Evolutionary conservation across 1,140 invertebrate genomes (phyloP).

Genomic region (Hyles euphorbiae): DNA sequence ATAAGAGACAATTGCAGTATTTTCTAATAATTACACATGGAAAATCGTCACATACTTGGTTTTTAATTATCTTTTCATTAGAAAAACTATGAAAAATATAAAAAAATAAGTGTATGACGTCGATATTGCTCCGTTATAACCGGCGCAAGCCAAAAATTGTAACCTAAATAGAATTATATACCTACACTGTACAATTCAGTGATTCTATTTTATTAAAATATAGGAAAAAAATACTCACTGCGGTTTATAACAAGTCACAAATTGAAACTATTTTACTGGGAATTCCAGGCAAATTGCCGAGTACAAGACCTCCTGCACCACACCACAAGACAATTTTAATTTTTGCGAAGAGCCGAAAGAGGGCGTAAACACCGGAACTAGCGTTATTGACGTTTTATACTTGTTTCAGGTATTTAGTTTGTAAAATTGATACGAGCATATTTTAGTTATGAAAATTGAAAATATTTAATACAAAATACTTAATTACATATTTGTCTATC

Average conservation of each 20-base stretch:
- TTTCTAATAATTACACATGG: neutral
- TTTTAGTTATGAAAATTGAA: neutral
- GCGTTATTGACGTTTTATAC: constrained; percentile 40
- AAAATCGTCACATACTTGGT: neutral
- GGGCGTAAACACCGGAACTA: constrained; percentile 52
- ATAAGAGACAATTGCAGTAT: constrained; percentile 7
- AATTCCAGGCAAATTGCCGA: constrained; percentile 51
- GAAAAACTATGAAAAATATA: constrained; percentile 21
- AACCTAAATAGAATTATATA: constrained; percentile 31
- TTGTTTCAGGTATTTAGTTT: neutral
- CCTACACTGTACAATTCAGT: neutral
- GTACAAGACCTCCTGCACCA: constrained; percentile 52
- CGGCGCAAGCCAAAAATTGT: constrained; percentile 23
- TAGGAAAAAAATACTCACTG: constrained; percentile 46
- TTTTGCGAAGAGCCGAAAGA: constrained; percentile 36
- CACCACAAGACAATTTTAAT: constrained; percentile 65
- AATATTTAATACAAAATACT: no score
- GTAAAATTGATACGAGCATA: neutral
- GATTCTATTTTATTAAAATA: constrained; percentile 1
- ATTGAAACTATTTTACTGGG: constrained; percentile 46
- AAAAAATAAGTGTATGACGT: constrained; percentile 60
- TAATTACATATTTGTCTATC: no score
- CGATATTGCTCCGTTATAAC: constrained; percentile 45
- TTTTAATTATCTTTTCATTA: neutral
- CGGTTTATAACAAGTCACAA: constrained; percentile 48